Percentiles rank a stretch among this genome's conserved stretches.
phyloP scores from a whole-genome alignment of 2,888 invertebrate species.

The Eilema sororculum region DNA sequence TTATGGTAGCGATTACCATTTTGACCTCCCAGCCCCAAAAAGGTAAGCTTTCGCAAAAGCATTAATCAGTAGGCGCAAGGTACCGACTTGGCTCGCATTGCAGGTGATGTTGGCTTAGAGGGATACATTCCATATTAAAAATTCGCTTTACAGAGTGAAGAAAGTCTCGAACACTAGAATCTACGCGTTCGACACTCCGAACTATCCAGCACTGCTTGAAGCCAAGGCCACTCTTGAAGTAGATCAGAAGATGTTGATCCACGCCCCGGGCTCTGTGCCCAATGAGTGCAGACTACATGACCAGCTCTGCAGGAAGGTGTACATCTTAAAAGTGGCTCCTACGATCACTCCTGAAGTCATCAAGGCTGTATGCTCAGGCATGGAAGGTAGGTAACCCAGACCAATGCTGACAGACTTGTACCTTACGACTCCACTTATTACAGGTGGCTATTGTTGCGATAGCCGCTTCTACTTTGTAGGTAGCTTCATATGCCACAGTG shows the following conservation, averaged over 20 bases:
- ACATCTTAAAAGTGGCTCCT: slow-evolving; percentile 95
- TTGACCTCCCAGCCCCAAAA: no score
- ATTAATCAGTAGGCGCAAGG: not conserved
- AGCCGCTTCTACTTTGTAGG: no score
- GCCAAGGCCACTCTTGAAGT: slow-evolving; percentile 89
- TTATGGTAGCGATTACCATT: no score
- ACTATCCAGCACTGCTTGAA: slow-evolving; percentile 92
- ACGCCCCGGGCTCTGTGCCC: slow-evolving; percentile 72
- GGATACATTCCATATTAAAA: not conserved
- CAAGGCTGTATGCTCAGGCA: slow-evolving; percentile 90
- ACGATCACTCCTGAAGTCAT: slow-evolving; percentile 94
- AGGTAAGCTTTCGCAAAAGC: no score
- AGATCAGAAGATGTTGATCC: slow-evolving; percentile 86
- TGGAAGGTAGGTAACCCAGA: slow-evolving; percentile 82
- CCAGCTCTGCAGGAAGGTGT: slow-evolving; percentile 93
- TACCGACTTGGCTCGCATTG: no score
- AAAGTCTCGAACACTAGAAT: slow-evolving; percentile 92
- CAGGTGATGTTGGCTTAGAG: not conserved
- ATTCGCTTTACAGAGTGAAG: slow-evolving; percentile 85
- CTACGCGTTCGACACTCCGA: slow-evolving; percentile 95
- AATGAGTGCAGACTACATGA: slow-evolving; percentile 91
- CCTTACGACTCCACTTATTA: no score
- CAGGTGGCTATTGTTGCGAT: no score
- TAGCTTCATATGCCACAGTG: no score
- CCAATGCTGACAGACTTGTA: no score